Percentiles rank a stretch among this genome's conserved stretches.
phyloP scores from a whole-genome alignment of 2,113 vertebrate species.

The Okapia johnstoni region DNA sequence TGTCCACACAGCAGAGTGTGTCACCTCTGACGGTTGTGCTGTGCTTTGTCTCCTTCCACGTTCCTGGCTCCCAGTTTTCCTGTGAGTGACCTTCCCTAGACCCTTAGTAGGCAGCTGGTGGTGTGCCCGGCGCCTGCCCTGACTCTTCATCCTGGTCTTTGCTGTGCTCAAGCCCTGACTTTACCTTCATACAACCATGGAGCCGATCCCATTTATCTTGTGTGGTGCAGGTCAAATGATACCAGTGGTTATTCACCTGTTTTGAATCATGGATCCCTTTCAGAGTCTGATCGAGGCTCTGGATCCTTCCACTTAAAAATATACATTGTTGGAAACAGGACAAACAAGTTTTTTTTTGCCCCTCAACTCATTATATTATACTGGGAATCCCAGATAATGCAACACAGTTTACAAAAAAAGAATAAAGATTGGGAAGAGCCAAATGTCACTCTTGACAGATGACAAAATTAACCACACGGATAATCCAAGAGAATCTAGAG shows the following conservation, averaged over 20 bases:
- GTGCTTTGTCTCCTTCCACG: neutral
- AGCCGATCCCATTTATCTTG: neutral
- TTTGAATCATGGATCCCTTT: neutral
- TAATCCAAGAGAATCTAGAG: neutral
- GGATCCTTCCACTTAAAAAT: neutral
- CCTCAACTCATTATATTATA: neutral
- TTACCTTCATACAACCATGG: neutral
- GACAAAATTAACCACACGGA: neutral
- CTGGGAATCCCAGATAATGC: neutral
- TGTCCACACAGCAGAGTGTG: neutral
- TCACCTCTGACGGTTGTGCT: neutral
- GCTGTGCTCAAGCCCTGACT: neutral
- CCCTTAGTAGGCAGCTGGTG: neutral
- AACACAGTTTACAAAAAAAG: neutral
- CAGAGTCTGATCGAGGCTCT: neutral
- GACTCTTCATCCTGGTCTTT: neutral
- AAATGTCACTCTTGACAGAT: neutral
- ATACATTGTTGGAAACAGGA: neutral
- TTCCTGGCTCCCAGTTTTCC: neutral
- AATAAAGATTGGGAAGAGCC: neutral
- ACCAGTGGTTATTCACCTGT: neutral
- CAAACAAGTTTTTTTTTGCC: neutral
- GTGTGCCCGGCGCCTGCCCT: neutral
- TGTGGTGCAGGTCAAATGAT: neutral
- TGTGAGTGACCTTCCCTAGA: neutral